These are phyloP conservation scores for Troilus luridus DNA, from an alignment of 2,888 invertebrate species.

Conservation along the genomic window DNA sequence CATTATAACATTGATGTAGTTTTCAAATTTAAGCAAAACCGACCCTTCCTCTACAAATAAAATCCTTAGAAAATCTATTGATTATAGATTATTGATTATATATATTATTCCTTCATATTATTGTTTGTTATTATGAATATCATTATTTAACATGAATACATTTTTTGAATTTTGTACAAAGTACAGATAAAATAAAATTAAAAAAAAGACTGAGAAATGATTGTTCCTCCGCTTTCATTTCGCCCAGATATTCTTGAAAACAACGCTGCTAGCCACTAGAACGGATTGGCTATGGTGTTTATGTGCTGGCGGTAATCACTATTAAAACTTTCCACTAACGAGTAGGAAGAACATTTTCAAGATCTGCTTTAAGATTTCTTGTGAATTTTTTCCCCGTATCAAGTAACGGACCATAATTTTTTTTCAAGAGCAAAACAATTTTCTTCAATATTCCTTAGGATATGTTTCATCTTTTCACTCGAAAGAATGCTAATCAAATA, in stretches of 20 bases:
- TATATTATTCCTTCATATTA: too few species aligned
- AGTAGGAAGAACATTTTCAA: slow-evolving; percentile 25
- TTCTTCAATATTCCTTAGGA: neutral
- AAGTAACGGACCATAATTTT: slow-evolving; percentile 1
- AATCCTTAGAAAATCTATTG: too few species aligned
- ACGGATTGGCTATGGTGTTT: neutral
- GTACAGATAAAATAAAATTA: neutral
- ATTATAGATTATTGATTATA: too few species aligned
- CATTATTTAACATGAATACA: neutral
- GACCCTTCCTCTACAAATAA: too few species aligned
- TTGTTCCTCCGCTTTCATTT: neutral
- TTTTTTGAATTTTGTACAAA: neutral
- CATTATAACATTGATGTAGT: too few species aligned
- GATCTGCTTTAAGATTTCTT: slow-evolving; percentile 28
- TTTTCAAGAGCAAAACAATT: neutral
- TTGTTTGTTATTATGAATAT: too few species aligned
- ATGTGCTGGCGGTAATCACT: slow-evolving; percentile 1
- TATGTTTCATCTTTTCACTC: slow-evolving; percentile 3
- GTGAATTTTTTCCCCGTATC: neutral
- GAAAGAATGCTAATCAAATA: neutral
- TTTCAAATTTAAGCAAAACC: too few species aligned
- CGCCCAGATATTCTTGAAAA: slow-evolving; percentile 10
- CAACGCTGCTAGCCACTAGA: neutral
- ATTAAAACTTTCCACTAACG: slow-evolving; percentile 20
- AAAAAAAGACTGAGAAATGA: neutral